Percentiles rank a stretch among this genome's conserved stretches.
These are phyloP conservation scores for Spodoptera exigua DNA, from an alignment of 2,888 invertebrate genomes.

Conservation along the genomic window DNA sequence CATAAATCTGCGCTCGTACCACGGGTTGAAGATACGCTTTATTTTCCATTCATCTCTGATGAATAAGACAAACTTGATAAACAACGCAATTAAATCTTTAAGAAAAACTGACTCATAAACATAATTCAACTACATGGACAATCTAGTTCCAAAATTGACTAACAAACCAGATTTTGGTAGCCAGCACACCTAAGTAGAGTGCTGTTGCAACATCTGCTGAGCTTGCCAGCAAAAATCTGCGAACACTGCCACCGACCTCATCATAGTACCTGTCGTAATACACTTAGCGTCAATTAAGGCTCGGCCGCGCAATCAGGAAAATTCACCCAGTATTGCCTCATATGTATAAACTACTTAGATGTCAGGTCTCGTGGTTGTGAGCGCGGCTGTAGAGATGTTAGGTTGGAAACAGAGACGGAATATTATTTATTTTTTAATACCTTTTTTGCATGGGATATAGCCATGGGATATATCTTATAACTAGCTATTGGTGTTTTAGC, in stretches of 20 bases:
- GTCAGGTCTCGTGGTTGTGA: not conserved
- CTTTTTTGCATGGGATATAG: no score
- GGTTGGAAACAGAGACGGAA: no score
- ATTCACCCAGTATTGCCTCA: conserved; percentile 45
- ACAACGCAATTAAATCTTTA: no score
- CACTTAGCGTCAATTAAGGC: conserved; percentile 52
- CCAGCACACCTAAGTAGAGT: conserved; percentile 2
- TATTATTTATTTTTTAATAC: no score
- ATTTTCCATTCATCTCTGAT: no score
- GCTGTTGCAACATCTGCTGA: conserved; percentile 24
- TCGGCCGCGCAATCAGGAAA: conserved; percentile 48
- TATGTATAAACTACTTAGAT: conserved; percentile 19
- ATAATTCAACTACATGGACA: no score
- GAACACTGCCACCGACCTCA: conserved; percentile 37
- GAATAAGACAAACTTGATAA: no score
- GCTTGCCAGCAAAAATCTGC: conserved; percentile 16
- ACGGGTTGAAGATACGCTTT: no score
- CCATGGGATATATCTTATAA: no score
- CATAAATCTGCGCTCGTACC: no score
- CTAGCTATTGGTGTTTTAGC: no score
- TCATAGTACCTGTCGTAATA: conserved; percentile 38
- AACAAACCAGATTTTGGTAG: conserved; percentile 16
- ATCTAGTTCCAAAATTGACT: conserved; percentile 10
- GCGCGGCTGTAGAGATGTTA: not conserved
- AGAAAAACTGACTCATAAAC: no score